These are phyloP conservation scores for Vespertilio murinus DNA, from an alignment of 2,797 vertebrate species.

Conservation along the genomic window DNA sequence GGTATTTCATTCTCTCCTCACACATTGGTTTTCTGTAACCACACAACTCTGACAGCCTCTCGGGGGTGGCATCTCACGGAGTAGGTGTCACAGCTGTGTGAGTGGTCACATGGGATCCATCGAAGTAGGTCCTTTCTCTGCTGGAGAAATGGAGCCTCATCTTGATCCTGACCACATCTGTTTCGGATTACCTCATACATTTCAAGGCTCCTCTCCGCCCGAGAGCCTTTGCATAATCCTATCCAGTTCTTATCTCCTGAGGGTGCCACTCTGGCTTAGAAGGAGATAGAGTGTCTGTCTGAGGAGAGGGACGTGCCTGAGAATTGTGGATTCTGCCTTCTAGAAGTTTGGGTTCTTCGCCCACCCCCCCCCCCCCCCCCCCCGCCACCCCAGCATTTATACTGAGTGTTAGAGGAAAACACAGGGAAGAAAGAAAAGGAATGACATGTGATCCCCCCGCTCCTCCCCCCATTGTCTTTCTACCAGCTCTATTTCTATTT, in stretches of 20 bases:
- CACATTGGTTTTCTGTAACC: not conserved
- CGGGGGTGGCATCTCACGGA: not conserved
- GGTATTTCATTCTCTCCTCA: conserved; percentile 38
- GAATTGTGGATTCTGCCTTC: conserved; percentile 46
- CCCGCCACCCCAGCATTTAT: not conserved
- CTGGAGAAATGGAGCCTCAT: conserved; percentile 14
- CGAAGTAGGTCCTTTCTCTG: conserved; percentile 9
- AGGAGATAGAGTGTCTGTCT: not conserved
- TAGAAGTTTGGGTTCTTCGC: not conserved
- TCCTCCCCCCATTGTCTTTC: not conserved
- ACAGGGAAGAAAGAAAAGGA: not conserved
- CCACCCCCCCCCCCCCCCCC: accelerated
- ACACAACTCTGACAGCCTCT: not conserved
- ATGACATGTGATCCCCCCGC: not conserved
- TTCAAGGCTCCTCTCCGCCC: conserved; percentile 47
- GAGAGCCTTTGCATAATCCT: conserved; percentile 39
- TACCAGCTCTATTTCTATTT: conserved; percentile 50
- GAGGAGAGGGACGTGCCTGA: not conserved
- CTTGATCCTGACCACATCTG: not conserved
- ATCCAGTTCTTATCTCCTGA: conserved; percentile 55
- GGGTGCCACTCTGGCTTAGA: conserved; percentile 50
- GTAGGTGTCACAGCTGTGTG: not conserved
- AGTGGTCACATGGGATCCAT: conserved; percentile 11
- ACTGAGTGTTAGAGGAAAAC: not conserved
- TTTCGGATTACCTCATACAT: conserved; percentile 47